Evolutionary conservation across 1,140 invertebrate genomes (phyloP).

Genomic region (Drosophila sulfurigaster): DNA sequence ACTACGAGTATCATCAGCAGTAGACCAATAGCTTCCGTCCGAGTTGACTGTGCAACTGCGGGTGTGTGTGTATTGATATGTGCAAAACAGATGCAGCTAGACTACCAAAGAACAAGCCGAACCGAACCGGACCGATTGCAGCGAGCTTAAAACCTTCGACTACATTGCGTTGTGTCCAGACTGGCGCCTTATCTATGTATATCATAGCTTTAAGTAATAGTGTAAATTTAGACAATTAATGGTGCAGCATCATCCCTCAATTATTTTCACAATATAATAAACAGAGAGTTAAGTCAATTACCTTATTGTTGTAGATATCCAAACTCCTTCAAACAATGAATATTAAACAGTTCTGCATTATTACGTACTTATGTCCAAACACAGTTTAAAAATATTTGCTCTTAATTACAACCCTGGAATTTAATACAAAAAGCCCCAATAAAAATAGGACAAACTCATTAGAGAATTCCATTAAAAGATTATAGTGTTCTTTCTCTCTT

Average conservation of each 20-base stretch:
- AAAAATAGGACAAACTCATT: no score
- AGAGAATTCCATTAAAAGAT: no score
- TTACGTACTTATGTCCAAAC: no score
- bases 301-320: no score
- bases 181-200: slow-evolving; percentile 56
- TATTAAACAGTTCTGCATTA: no score
- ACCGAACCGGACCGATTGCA: slow-evolving; percentile 42
- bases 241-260: slow-evolving; percentile 10
- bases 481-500: no score
- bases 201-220: slow-evolving; percentile 62
- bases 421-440: no score
- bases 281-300: background rate
- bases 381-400: no score
- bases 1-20: slow-evolving; percentile 85
- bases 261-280: slow-evolving; percentile 8
- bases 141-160: slow-evolving; percentile 25
- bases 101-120: slow-evolving; percentile 64
- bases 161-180: slow-evolving; percentile 12
- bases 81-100: slow-evolving; percentile 55
- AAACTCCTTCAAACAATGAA: no score
- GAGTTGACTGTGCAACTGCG: slow-evolving; percentile 15
- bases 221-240: slow-evolving; percentile 32
- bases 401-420: no score
- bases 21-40: slow-evolving; percentile 26
- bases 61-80: slow-evolving; percentile 13